Conservation (phyloP, 2,888 invertebrate species). For the Tachina lurida region DNA sequence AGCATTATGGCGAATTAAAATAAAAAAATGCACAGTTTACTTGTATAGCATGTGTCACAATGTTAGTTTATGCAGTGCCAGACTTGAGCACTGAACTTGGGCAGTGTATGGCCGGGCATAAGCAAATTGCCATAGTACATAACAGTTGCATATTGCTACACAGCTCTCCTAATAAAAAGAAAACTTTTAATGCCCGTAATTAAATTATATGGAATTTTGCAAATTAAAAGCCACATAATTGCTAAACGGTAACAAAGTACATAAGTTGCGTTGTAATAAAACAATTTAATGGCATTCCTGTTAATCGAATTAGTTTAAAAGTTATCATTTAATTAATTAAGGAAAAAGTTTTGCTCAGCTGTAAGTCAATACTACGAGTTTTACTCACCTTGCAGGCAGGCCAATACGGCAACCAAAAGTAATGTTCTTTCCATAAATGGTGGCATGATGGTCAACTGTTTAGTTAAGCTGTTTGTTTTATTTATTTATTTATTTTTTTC, state of each 20-base stretch:
- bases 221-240: background rate
- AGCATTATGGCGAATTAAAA: no score
- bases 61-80: no score
- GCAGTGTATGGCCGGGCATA: no score
- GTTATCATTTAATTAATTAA: conserved; percentile 24
- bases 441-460: conserved; percentile 77
- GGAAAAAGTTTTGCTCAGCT: background rate
- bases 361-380: background rate
- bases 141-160: no score
- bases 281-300: conserved; percentile 16
- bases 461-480: conserved; percentile 6
- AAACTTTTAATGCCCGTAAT: background rate
- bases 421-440: conserved; percentile 80
- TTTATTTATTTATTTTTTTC: background rate
- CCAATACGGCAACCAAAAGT: conserved; percentile 80
- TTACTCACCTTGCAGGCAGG: conserved; percentile 81
- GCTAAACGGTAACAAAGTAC: background rate
- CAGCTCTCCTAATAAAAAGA: no score
- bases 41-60: no score
- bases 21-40: no score
- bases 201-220: background rate
- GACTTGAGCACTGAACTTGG: no score
- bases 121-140: no score
- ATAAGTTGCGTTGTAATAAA: background rate
- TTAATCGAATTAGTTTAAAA: conserved; percentile 41